Base-by-base conservation (phyloP, 2,797 vertebrate genomes). In the Melanotaenia boesemani region DNA sequence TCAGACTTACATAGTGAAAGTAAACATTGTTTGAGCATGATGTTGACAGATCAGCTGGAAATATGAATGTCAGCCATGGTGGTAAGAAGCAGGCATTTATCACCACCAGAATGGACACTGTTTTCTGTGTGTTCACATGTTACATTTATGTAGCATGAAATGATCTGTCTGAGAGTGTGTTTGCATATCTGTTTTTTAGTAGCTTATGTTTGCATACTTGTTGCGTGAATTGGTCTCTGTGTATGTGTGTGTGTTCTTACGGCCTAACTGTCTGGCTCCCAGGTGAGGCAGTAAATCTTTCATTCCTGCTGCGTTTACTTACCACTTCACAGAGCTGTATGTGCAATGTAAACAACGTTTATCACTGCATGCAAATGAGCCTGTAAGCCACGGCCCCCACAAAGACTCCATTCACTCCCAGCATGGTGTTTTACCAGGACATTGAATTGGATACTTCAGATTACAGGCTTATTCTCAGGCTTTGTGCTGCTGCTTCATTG, bases 291-390 rank as follows among this genome's bases (percentile, higher is more conserved):
- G 89, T 88, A 90, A 88, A 92, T 93, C 86, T 86, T 93, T 93
- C 92, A 94, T 92, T 88, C 88, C 78, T 59, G 72, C 79, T 82
- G 81, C 74, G 86, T 90, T 90, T 91, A 93, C 90, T 82, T 81
- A 91, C 89, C 92, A 90, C 90, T 91, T 92, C 88, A 91, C 86
- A 91, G 84, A 82, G 90, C 87, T 86, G 88, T 83, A 92, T 86
- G 79, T 86, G 77, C 86, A 93, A 87, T 84, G 88, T 94, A 95
- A 94, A 94, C 94, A 94, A 87, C 92, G 90, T 94, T 93, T 90
- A 93, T 94, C 94, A 95, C 84, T 85, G 70, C 89, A 94, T 93
- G 92, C 92, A 94, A 93, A 94, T 93, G 85, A 93, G 83, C 73
- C 82, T 57, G 81, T 70, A 69, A 85, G 72, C 80, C 67, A 9